Evolutionary conservation across 2,888 invertebrate species (phyloP).

Genomic region (Apotomis betuletana): DNA sequence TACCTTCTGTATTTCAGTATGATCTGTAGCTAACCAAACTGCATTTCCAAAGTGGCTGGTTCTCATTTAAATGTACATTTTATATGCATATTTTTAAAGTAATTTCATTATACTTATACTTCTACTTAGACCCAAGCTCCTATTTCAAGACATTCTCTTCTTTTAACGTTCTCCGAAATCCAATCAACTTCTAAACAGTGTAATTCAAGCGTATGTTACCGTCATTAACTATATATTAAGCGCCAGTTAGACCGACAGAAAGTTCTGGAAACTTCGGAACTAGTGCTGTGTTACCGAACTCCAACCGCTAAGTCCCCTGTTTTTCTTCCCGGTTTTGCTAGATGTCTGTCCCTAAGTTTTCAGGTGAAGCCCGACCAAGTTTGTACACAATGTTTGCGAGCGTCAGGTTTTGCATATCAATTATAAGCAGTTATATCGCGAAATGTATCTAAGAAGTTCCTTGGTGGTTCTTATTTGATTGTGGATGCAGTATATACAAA

Average conservation of each 20-base stretch:
- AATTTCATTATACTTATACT: too few relatives aligned
- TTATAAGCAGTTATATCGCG: slow-evolving; percentile 45
- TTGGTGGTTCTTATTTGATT: slow-evolving; percentile 42
- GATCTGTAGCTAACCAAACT: too few relatives aligned
- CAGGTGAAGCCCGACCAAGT: slow-evolving; percentile 49
- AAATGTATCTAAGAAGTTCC: slow-evolving; percentile 49
- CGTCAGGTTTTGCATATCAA: slow-evolving; percentile 58
- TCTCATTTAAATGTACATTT: too few relatives aligned
- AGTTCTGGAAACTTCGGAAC: slow-evolving; percentile 42
- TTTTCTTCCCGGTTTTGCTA: slow-evolving; percentile 46
- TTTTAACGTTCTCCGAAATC: slow-evolving; percentile 1
- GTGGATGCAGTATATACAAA: slow-evolving; percentile 36
- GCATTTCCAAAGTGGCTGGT: too few relatives aligned
- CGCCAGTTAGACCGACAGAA: slow-evolving; percentile 22
- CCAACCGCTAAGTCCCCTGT: slow-evolving; percentile 43
- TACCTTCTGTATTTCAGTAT: too few relatives aligned
- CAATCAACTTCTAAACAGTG: slow-evolving; percentile 18
- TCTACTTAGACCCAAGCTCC: too few relatives aligned
- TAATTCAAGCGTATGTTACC: slow-evolving; percentile 8
- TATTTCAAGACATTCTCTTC: not conserved
- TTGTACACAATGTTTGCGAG: slow-evolving; percentile 49
- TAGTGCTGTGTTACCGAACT: slow-evolving; percentile 37
- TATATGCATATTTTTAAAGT: too few relatives aligned
- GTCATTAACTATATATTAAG: slow-evolving; percentile 38
- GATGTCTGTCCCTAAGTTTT: slow-evolving; percentile 44